Conservation (phyloP, 2,113 vertebrate species). For the Rhabdornis inornatus region DNA sequence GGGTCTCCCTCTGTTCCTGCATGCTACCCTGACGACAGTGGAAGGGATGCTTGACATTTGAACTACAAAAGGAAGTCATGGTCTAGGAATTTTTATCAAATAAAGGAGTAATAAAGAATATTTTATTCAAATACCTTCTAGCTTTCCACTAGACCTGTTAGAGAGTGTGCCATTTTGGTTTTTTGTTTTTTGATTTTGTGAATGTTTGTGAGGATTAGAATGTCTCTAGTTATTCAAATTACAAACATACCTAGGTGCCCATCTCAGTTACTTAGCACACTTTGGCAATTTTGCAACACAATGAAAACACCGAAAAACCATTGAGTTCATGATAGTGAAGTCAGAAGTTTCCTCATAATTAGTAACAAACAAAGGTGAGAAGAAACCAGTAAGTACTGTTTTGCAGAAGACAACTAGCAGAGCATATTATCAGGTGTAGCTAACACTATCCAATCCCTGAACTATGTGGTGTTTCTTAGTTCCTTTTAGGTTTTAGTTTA, state of each 20-base stretch:
- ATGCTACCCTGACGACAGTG: constrained; percentile 22
- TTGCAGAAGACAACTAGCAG: neutral
- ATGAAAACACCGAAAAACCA: neutral
- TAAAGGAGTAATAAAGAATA: constrained; percentile 43
- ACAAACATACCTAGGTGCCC: neutral
- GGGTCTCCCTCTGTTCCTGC: constrained; percentile 25
- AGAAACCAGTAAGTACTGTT: neutral
- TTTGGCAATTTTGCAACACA: neutral
- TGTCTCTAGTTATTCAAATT: neutral
- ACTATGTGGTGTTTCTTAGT: neutral
- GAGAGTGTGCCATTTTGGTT: neutral
- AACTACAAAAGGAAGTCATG: constrained; percentile 41
- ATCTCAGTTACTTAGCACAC: neutral
- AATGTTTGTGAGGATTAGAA: neutral
- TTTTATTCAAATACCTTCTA: neutral
- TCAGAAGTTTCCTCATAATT: neutral
- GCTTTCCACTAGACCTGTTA: neutral
- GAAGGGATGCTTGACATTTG: constrained; percentile 55
- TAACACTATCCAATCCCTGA: neutral
- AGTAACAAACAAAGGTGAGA: neutral
- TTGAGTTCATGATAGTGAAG: neutral
- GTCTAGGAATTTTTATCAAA: constrained; percentile 50
- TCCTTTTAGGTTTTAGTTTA: neutral
- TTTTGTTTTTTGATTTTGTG: neutral
- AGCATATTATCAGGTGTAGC: neutral